Evolutionary conservation across 2,888 invertebrate species (phyloP), one percentile per base, ranked within the genome.

Genomic region (Xestia xanthographa): DNA sequence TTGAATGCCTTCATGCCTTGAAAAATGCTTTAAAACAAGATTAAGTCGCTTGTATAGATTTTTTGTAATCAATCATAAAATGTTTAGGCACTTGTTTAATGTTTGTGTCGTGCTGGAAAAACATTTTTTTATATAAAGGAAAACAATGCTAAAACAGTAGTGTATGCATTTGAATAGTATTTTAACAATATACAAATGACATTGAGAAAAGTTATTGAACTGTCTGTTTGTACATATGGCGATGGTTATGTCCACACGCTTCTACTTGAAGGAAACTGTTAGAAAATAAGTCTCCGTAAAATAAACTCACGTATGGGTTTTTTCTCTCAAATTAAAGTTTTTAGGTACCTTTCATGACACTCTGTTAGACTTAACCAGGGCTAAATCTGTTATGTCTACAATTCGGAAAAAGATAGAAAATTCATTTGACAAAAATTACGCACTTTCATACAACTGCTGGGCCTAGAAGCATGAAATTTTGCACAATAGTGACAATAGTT

Each of bases 151-250:
- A 8, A 69, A 50, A 65, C 34, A 69, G 1, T 38, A 34, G 43
- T 45, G 9, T 45, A 26, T 3, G 26, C 26, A 6, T 56, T 2
- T 56, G 56, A 26, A 56, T 6, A 41, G 2, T 67, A 29, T 66
- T 34, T 5, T 34, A 66, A 77, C 43, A 66, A 29, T 72, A 20
- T 66, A 50, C 14, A 53, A 50, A 62, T 63, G 72, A 66, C 69
- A 79, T 75, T 79, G 69, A 72, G 45, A 38, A 43, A 62, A 68
- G 83, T 66, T 83, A 79, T 72, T 71, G 74, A 82, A 79, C 83
- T 56, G 71, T 41, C 1, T 66, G 26, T 83, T 82, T 72, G 68
- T 34, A 62, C 82, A 82, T 45, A 9, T 68, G 74, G 20, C 43
- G 29, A 22, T 26, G 26, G 2, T 20, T 26, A 2, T 43, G 22